A percentile compares a stretch with the other conserved stretches of the same genome.
phyloP scores from a whole-genome alignment of 37 sponge, comb jelly and placozoan genomes.

The Beroe forskalii region DNA sequence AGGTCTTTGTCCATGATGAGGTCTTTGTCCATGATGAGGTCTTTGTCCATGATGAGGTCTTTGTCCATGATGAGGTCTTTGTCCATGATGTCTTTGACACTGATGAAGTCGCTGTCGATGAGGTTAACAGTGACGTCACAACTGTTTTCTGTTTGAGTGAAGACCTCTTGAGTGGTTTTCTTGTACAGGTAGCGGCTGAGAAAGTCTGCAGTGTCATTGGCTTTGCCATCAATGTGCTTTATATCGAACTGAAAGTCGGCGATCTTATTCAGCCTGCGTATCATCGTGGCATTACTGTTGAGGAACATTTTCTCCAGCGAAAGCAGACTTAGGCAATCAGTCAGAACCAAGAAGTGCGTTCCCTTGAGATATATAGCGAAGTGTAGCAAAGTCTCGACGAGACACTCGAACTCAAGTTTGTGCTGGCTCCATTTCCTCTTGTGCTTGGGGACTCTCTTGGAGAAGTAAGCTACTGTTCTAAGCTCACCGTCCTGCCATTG shows the following conservation, averaged over 20 bases:
- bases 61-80: too few species aligned
- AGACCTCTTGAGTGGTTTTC: not conserved
- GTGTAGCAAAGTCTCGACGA: not conserved
- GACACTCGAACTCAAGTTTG: not conserved
- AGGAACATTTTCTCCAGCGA: slow-evolving; percentile 20
- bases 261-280: not conserved
- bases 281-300: not conserved
- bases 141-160: not conserved
- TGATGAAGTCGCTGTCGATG: too few species aligned
- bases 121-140: too few species aligned
- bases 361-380: not conserved
- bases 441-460: not conserved
- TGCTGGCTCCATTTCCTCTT: slow-evolving; percentile 38
- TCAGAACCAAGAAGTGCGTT: not conserved
- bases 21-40: too few species aligned
- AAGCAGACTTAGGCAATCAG: slow-evolving; percentile 15
- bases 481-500: not conserved
- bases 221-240: not conserved
- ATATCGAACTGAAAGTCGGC: not conserved
- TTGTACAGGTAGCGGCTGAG: slow-evolving; percentile 8
- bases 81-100: too few species aligned
- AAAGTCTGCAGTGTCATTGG: not conserved
- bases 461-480: slow-evolving; percentile 28
- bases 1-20: too few species aligned
- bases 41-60: too few species aligned